These are phyloP conservation scores for Andrena fulva DNA, from an alignment of 2,888 invertebrate genomes.

Conservation along the genomic window DNA sequence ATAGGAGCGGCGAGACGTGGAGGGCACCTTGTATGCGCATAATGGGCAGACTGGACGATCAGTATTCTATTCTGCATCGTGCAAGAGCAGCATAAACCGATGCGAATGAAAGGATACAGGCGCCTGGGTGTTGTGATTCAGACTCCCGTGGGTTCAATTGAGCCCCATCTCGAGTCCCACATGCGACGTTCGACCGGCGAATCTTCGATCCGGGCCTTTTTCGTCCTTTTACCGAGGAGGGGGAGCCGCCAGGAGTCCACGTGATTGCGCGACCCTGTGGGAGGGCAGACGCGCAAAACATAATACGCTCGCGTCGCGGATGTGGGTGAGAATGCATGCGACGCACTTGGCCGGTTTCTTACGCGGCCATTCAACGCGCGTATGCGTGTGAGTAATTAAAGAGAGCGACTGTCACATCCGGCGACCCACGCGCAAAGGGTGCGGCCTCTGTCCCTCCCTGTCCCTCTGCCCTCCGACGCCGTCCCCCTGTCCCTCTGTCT, in stretches of 20 bases:
- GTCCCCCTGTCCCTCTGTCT: conserved; percentile 64
- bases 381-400: conserved; percentile 84
- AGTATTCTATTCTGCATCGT: conserved; percentile 1
- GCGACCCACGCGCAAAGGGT: conserved; percentile 85
- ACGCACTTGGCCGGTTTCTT: conserved; percentile 78
- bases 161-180: conserved; percentile 37
- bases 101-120: neutral
- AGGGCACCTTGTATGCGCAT: conserved; percentile 4
- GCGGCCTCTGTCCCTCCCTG: conserved; percentile 76
- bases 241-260: conserved; percentile 60
- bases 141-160: conserved; percentile 23
- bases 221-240: conserved; percentile 62
- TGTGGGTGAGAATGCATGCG: conserved; percentile 69
- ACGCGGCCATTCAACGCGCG: conserved; percentile 68
- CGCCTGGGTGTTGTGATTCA: conserved; percentile 43
- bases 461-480: conserved; percentile 50
- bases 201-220: conserved; percentile 56
- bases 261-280: conserved; percentile 75
- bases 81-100: neutral
- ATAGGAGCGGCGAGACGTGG: neutral
- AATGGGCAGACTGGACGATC: conserved; percentile 5
- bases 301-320: conserved; percentile 71
- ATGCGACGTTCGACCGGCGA: conserved; percentile 44
- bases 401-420: conserved; percentile 85
- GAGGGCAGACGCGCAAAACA: conserved; percentile 78